Evolutionary conservation across 92 coral and sea anemone genomes (phyloP).

Genomic region (Porites rus): DNA sequence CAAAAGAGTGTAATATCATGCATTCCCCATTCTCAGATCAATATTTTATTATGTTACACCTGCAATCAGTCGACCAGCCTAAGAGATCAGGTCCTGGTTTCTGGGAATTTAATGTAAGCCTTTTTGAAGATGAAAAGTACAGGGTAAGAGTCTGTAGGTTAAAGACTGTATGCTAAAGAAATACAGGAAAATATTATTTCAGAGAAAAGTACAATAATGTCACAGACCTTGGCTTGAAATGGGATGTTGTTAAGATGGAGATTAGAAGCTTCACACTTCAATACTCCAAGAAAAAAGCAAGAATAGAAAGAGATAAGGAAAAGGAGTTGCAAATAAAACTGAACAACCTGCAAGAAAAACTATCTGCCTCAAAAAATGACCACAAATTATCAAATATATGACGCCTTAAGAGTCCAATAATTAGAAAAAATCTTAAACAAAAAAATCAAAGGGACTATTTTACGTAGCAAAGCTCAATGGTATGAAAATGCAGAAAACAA

Average conservation of each 20-base stretch:
- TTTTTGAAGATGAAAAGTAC: no score
- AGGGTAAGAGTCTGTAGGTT: no score
- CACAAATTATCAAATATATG: slow-evolving; percentile 3
- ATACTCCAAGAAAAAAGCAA: slow-evolving; percentile 29
- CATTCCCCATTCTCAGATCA: slow-evolving; percentile 26
- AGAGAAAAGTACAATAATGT: no score
- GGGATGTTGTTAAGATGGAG: no score
- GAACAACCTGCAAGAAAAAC: slow-evolving; percentile 14
- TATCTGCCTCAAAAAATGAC: background rate
- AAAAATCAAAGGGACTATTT: slow-evolving; percentile 30
- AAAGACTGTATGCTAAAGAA: no score
- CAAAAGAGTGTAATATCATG: slow-evolving; percentile 20
- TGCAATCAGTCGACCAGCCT: slow-evolving; percentile 5
- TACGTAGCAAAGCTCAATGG: slow-evolving; percentile 41
- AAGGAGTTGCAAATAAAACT: background rate
- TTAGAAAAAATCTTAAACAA: slow-evolving; percentile 3
- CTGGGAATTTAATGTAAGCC: slow-evolving; percentile 10
- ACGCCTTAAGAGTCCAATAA: slow-evolving; percentile 15
- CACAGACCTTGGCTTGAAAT: background rate
- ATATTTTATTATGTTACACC: slow-evolving; percentile 7
- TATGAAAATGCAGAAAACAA: slow-evolving; percentile 11
- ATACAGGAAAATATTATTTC: no score
- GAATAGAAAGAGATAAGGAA: slow-evolving; percentile 14
- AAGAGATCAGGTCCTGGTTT: slow-evolving; percentile 23
- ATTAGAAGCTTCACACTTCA: slow-evolving; percentile 18